Evolutionary conservation across 2,113 vertebrate genomes (phyloP), one percentile per base, ranked within the genome.

Genomic region (Syngnathus floridae): DNA sequence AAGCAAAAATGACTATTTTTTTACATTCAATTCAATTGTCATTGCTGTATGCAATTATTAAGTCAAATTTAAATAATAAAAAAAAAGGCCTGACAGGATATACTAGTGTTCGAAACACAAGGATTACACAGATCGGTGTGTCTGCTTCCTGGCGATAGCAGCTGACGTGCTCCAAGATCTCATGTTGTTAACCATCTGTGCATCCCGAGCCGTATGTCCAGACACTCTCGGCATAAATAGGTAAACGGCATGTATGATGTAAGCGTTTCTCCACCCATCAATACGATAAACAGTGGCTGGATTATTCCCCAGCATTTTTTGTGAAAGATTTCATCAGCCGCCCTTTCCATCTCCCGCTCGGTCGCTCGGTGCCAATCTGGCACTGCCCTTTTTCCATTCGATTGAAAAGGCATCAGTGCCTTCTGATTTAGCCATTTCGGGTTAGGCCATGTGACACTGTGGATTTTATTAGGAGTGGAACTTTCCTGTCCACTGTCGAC

Each of bases 111-210:
- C 57, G 56, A 31, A 56, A 67, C 64, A 52, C 65, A 62, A 62
- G 66, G 67, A 48, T 43, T 65, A 69, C 72, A 73, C 64, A 66
- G 62, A 72, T 71, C 13, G 68, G 54, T 73, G 70, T 40, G 63
- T 66, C 4, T 67, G 72, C 71, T 61, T 78, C 75, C 78, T 74
- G 64, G 64, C 66, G 84, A 77, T 87, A 78, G 66, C 82, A 66
- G 79, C 70, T 82, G 68, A 84, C 83, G 77, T 72, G 76, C 79
- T 86, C 86, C 84, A 87, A 71, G 72, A 37, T 74, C 78, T 66
- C 82, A 84, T 76, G 80, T 85, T 88, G 87, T 78, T 55, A 36
- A 65, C 84, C 89, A 90, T 90, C 88, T 91, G 88, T 87, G 80
- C 81, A 64, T 64, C 74, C 37, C 64, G 26, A 67, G 64, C 72